Evolutionary conservation across 2,888 invertebrate genomes (phyloP), one percentile per base, ranked within the genome.

Genomic region (Hoplodrina ambigua): DNA sequence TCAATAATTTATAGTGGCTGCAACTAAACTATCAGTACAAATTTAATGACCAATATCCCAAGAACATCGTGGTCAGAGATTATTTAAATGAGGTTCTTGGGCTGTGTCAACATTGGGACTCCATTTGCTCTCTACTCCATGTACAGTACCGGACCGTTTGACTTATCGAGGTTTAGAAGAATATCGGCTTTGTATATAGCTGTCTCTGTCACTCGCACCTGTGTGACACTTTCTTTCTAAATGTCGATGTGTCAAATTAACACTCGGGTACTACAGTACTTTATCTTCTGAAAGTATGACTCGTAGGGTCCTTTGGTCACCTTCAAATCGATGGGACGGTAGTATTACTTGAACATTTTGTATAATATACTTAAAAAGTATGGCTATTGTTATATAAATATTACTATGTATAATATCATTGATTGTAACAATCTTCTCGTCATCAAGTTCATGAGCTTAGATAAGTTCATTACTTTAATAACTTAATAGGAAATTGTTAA

Each of bases 271-370:
- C 15, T 52, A 19, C 17, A 25, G 7, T 17, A 46, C n/a, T 50
- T 30, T 20, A 19, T 2, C 20, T 61, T 61, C 30, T 59, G 41
- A 6, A 65, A 52, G 2, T 46, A 54, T 58, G 30, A 62, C 41
- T 62, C 33, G 41, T 73, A 65, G 52, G 10, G 17, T 67, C 41
- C 33, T 25, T 57, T 64, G 17, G 37, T 71, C 46, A 50, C 66
- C 63, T 60, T 30, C 41, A 37, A 60, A 19, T 66, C 46, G 41
- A 64, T 49, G 52, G 66, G 62, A 66, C 17, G 20, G 19, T 65
- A 78, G 62, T n/a, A 72, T 37, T 65, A 65, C 52, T 62, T 54
- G 37, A 75, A 72, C 44, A 56, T 50, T 68, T 75, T 78, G 64
- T 78, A 75, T 41, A 30, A 61, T 62, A 58, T 75, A 57, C 63